A percentile compares a stretch with the other conserved stretches of the same genome.
These are phyloP conservation scores for Coptotermes formosanus DNA, from an alignment of 1,140 invertebrate species.

Conservation along the genomic window DNA sequence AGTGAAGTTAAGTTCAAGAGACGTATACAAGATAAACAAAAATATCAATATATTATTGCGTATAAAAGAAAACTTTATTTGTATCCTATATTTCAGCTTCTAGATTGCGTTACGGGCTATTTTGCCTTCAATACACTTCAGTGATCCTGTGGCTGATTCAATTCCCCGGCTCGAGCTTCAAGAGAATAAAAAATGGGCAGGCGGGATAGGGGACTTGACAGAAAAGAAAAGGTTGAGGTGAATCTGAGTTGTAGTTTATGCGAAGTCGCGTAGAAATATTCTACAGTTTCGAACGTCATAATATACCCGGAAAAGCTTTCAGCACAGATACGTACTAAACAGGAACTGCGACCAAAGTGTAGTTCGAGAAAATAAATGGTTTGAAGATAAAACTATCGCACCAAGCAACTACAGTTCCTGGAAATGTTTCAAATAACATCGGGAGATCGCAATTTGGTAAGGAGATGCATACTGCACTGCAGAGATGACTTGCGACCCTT, in stretches of 20 bases:
- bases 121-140: neutral
- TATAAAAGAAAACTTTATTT: neutral
- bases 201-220: neutral
- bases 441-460: no score
- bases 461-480: no score
- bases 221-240: neutral
- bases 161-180: neutral
- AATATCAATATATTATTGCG: neutral
- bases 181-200: neutral
- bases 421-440: neutral
- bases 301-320: neutral
- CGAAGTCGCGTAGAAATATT: neutral
- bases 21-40: no score
- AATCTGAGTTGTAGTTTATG: neutral
- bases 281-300: neutral
- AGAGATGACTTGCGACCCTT: no score
- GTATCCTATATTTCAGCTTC: neutral
- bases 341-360: no score
- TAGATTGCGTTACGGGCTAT: neutral
- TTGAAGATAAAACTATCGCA: no score
- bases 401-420: no score
- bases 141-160: neutral
- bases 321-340: neutral
- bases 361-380: no score
- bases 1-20: no score